These are phyloP conservation scores for Phalangium opilio DNA, from an alignment of 2,888 invertebrate species.

Conservation along the genomic window DNA sequence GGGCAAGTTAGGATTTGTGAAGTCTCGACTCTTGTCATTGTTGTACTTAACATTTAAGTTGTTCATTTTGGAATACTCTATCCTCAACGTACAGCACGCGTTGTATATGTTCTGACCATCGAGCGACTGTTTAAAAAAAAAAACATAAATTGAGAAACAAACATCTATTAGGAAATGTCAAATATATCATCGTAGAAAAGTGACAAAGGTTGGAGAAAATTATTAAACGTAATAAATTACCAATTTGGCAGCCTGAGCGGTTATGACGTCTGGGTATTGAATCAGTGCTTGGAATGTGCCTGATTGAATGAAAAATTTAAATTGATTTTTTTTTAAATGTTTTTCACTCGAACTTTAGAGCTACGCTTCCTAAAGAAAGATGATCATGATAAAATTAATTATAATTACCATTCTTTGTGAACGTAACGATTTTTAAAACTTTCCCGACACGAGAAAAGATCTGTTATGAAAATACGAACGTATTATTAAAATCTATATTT, in stretches of 20 bases:
- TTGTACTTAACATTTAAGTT: constrained; percentile 98
- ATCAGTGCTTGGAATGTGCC: constrained; percentile 97
- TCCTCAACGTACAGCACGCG: constrained; percentile 95
- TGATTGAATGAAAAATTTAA: constrained; percentile 33
- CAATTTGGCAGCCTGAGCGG: constrained; percentile 92
- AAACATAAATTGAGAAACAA: too few relatives aligned
- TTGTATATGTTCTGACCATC: constrained; percentile 99
- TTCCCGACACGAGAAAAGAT: constrained; percentile 98
- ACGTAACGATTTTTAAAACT: constrained; percentile 98
- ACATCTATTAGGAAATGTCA: too few relatives aligned
- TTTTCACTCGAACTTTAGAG: too few relatives aligned
- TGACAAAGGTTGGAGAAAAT: not conserved
- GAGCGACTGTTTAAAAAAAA: constrained; percentile 48
- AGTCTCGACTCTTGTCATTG: constrained; percentile 98
- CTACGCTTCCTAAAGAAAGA: not conserved
- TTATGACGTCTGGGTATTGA: constrained; percentile 92
- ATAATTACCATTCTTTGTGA: constrained; percentile 98
- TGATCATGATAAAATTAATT: too few relatives aligned
- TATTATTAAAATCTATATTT: too few relatives aligned
- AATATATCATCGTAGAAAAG: not conserved
- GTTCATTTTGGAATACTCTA: constrained; percentile 97
- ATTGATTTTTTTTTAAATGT: too few relatives aligned
- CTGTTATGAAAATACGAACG: constrained; percentile 42
- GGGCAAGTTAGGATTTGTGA: constrained; percentile 94
- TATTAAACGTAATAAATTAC: constrained; percentile 39